Base-by-base conservation (phyloP, 2,888 invertebrate species). In the Archaeoteleia sp. region DNA sequence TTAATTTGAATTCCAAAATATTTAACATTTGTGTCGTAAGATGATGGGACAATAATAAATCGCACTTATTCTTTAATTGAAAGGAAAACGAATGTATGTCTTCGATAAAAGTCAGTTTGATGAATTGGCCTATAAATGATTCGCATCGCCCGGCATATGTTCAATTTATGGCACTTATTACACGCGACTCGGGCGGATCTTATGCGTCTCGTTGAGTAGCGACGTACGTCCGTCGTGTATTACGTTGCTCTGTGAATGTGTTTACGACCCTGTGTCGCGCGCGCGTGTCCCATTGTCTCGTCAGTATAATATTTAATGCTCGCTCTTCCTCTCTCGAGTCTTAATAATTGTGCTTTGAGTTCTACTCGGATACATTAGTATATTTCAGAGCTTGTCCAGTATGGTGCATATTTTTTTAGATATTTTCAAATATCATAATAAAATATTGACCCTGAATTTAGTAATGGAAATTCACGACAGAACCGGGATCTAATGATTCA, bases 211-310 rank as follows among this genome's bases (percentile, higher is more conserved):
- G 35, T 14, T 14, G 14, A 14, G 20, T 20, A 5, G 20, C 20
- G 5, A 20, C 20, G 20, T 20, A 20, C 20, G 35, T n/a, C 35
- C n/a, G 35, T 14, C 68, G 66, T 54, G 55, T 61, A 42, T 29
- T 58, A 23, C 60, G 65, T 58, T 70, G 74, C 74, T 63, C 63
- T 66, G 51, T 43, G 54, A 43, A 66, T 42, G 69, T 49, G 49
- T 27, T 10, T 43, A 29, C 62, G 69, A 49, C 42, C 53, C 20
- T 20, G 61, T 57, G 54, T 57, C 43, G 27, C 30, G 63, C 58
- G 71, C 71, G 48, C 30, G 49, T 65, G 72, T 73, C 73, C 65
- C 42, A 74, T 74, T 74, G 74, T 74, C 66, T 68, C 46, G 54
- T 39, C 42, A 17, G 27, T 42, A 15, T 55, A 46, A 35, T 72